A percentile compares a stretch with the other conserved stretches of the same genome.
phyloP scores from a whole-genome alignment of 1,140 invertebrate genomes.

The Cardiocondyla obscurior region DNA sequence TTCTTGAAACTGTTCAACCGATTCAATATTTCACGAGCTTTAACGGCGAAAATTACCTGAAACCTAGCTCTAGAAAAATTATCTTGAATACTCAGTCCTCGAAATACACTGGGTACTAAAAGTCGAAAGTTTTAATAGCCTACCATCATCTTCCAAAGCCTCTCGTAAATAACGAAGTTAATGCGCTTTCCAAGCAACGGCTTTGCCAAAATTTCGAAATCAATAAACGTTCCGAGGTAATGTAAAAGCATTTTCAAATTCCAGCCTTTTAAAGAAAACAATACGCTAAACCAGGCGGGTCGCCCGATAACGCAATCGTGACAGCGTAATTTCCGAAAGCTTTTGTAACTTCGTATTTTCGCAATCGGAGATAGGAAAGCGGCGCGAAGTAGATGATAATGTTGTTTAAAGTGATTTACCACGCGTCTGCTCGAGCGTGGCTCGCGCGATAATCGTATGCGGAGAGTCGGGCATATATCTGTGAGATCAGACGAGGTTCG shows the following conservation, averaged over 20 bases:
- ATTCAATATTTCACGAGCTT: slow-evolving; percentile 24
- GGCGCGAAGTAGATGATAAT: neutral
- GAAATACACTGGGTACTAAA: slow-evolving; percentile 22
- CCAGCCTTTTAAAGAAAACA: neutral
- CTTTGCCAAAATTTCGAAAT: slow-evolving; percentile 41
- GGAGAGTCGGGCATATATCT: neutral
- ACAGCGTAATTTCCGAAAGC: neutral
- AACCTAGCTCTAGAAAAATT: slow-evolving; percentile 21
- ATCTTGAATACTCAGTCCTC: slow-evolving; percentile 23
- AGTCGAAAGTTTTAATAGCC: slow-evolving; percentile 45
- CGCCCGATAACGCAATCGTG: neutral
- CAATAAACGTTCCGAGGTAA: neutral
- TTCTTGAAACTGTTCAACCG: neutral
- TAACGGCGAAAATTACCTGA: slow-evolving; percentile 1
- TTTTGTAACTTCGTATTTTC: neutral
- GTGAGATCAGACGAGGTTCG: neutral
- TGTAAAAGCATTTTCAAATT: neutral
- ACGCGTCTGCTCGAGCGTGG: neutral
- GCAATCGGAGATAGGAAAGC: neutral
- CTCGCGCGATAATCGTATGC: neutral
- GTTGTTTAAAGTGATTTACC: neutral
- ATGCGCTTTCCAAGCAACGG: slow-evolving; percentile 23
- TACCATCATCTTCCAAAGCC: slow-evolving; percentile 36
- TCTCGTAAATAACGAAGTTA: slow-evolving; percentile 46
- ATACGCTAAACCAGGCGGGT: too few relatives aligned